A percentile compares a stretch with the other conserved stretches of the same genome.
phyloP scores from a whole-genome alignment of 2,113 vertebrate species.

The Microcebus tavaratra region DNA sequence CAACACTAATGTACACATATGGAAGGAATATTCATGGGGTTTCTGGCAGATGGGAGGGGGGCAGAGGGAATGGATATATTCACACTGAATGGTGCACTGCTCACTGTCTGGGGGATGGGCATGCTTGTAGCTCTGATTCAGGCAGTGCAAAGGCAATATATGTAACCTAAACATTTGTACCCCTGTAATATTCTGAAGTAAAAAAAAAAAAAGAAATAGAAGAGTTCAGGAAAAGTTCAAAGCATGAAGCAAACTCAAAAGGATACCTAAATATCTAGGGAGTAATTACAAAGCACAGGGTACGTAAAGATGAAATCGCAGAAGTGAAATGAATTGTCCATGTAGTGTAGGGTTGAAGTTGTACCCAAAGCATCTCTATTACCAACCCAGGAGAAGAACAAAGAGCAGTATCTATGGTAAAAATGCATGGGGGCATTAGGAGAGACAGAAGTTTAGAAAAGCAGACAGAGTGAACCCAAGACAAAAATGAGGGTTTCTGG shows the following conservation, averaged over 20 bases:
- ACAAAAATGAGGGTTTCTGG: not conserved
- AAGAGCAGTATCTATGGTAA: fast-evolving
- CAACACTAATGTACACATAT: too few species aligned
- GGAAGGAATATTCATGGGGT: too few species aligned
- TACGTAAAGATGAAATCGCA: not conserved
- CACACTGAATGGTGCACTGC: too few species aligned
- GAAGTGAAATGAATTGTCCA: not conserved
- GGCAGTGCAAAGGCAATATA: too few species aligned
- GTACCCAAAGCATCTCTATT: not conserved
- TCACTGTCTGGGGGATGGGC: too few species aligned
- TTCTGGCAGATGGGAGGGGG: too few species aligned
- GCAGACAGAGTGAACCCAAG: not conserved
- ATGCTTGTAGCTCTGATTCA: too few species aligned
- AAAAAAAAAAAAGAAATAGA: not conserved
- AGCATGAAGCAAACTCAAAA: not conserved
- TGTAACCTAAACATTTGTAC: too few species aligned
- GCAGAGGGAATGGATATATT: too few species aligned
- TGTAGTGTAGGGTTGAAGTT: fast-evolving
- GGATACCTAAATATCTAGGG: not conserved
- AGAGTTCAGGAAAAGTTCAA: not conserved
- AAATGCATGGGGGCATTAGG: not conserved
- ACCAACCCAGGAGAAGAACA: not conserved
- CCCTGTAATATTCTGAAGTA: too few species aligned
- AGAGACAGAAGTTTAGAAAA: not conserved
- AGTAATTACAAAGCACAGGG: not conserved